phyloP scores from a whole-genome alignment of 2,888 invertebrate genomes.

The Cheilosia urbana region DNA sequence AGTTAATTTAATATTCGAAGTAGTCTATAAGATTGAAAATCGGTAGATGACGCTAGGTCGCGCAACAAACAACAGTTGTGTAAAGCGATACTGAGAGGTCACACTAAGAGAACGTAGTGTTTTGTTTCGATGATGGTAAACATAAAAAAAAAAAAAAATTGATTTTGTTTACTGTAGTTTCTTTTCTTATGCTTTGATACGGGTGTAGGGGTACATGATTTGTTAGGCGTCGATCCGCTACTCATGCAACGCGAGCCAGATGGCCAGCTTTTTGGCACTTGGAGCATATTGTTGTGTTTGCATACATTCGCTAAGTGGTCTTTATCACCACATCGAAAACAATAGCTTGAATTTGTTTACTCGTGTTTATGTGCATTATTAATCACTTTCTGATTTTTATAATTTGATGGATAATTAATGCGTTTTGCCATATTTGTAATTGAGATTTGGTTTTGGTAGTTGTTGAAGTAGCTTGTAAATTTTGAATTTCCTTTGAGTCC shows the following conservation, averaged over 20 bases:
- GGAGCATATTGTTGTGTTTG: constrained; percentile 32
- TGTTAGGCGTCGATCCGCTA: not conserved
- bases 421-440: not conserved
- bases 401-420: constrained; percentile 1
- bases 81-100: no score
- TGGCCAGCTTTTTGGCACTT: constrained; percentile 21
- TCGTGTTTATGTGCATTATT: constrained; percentile 4
- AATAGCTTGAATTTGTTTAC: not conserved
- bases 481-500: no score
- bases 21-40: no score
- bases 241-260: constrained; percentile 32
- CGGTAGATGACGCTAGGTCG: no score
- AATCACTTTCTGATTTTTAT: constrained; percentile 5
- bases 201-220: not conserved
- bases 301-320: constrained; percentile 34
- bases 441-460: no score
- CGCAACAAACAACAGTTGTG: no score
- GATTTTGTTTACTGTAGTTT: constrained; percentile 4
- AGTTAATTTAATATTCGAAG: no score
- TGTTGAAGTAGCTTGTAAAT: no score
- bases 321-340: constrained; percentile 37
- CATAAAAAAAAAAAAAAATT: no score
- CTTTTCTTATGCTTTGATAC: not conserved
- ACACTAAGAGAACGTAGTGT: no score
- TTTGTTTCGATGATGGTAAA: no score